Evolutionary conservation across 2,888 invertebrate species (phyloP).

Genomic region (Mimumesa dahlbomi): DNA sequence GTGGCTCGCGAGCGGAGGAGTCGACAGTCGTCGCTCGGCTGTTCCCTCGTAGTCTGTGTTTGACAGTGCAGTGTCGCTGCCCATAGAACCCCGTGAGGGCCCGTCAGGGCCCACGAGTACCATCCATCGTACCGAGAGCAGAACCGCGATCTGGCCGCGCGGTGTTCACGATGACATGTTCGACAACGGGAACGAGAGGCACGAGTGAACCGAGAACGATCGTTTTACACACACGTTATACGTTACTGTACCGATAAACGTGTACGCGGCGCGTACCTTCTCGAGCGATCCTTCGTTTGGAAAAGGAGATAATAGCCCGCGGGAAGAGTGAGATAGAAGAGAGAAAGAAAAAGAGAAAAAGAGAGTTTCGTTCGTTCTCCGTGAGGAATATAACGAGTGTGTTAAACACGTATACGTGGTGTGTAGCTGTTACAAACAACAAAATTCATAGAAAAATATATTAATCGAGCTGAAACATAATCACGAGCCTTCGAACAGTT

Average conservation of each 20-base stretch:
- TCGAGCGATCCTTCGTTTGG: too few relatives aligned
- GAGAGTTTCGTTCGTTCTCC: slow-evolving; percentile 22
- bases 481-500: slow-evolving; percentile 26
- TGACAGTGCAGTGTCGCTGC: slow-evolving; percentile 60
- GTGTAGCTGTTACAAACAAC: too few relatives aligned
- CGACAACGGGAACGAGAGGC: slow-evolving; percentile 5
- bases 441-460: too few relatives aligned
- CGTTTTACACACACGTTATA: slow-evolving; percentile 14
- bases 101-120: slow-evolving; percentile 54
- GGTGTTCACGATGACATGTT: slow-evolving; percentile 55
- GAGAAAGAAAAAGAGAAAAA: slow-evolving; percentile 3
- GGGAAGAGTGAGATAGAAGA: slow-evolving; percentile 1
- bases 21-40: slow-evolving; percentile 63
- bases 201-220: slow-evolving; percentile 14
- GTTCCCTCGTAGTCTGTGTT: slow-evolving; percentile 65
- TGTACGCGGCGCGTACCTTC: slow-evolving; percentile 2
- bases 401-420: too few relatives aligned
- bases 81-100: slow-evolving; percentile 51
- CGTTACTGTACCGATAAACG: slow-evolving; percentile 53
- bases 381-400: too few relatives aligned
- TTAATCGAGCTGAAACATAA: too few relatives aligned
- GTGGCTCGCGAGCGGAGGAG: slow-evolving; percentile 59
- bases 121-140: slow-evolving; percentile 27
- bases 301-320: too few relatives aligned
- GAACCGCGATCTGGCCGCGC: slow-evolving; percentile 9